A percentile compares a stretch with the other conserved stretches of the same genome.
Evolutionary conservation across 2,888 invertebrate genomes (phyloP).

Genomic region (Endotricha flammealis): DNA sequence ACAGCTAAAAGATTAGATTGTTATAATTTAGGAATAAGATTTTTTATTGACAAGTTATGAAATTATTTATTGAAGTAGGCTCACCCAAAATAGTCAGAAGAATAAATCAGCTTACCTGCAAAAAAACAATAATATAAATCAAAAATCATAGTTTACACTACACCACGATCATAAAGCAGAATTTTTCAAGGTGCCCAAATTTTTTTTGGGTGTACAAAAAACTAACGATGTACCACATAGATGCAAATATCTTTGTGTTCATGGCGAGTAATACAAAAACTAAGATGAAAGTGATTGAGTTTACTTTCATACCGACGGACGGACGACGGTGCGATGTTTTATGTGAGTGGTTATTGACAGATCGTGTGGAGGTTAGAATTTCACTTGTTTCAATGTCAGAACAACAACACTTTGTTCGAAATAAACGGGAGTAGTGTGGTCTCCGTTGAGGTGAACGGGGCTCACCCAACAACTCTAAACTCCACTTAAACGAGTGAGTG

Average conservation of each 20-base stretch:
- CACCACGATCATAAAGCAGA: conserved; percentile 22
- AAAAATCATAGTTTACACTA: conserved; percentile 27
- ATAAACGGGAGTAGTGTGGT: too few relatives aligned
- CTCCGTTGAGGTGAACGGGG: too few relatives aligned
- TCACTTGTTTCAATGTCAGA: conserved; percentile 54
- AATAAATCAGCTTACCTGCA: conserved; percentile 2
- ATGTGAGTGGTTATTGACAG: conserved; percentile 39
- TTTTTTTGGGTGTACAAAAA: conserved; percentile 47
- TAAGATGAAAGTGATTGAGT: conserved; percentile 71
- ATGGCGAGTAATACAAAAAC: conserved; percentile 51
- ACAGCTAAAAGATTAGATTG: too few relatives aligned
- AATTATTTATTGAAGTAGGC: too few relatives aligned
- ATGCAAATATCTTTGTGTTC: conserved; percentile 68
- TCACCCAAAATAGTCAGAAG: neutral
- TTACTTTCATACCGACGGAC: conserved; percentile 46
- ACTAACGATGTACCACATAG: conserved; percentile 66
- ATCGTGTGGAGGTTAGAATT: conserved; percentile 36
- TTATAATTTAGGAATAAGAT: too few relatives aligned
- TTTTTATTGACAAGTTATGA: too few relatives aligned
- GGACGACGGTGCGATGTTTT: conserved; percentile 20
- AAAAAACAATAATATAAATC: conserved; percentile 3
- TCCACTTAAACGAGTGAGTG: too few relatives aligned
- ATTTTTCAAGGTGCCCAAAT: conserved; percentile 47
- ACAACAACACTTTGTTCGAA: conserved; percentile 1
- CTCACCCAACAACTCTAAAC: too few relatives aligned